Base-by-base conservation (phyloP, 2,113 vertebrate species). In the Sylvilagus bachmani region DNA sequence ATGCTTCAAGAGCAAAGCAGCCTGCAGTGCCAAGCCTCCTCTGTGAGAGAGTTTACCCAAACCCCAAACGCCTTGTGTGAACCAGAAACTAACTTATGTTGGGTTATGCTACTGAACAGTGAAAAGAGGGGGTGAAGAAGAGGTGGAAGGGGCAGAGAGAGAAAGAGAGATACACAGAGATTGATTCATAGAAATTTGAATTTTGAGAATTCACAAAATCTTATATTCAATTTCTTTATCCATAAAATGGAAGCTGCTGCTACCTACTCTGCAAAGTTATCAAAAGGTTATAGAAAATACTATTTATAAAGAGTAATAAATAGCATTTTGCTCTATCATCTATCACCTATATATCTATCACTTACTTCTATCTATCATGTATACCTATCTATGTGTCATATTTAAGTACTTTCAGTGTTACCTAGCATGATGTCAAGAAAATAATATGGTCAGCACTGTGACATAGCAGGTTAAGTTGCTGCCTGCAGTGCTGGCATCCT, bases 131-230 rank as follows among this genome's bases (percentile, higher is more conserved):
- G 7, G 55, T 44, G 38, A 44, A 44, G 38, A 44, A 44, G 38
- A 38, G 38, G 38, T 44, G 38, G 38, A 44, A 79, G 22, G 44
- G 36, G 22, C 16, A 61, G 33, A 38, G 33, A 55, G 78, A 27
- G 36, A 51, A 27, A 53, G 8, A 25, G 16, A 24, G 22, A n/a
- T 13, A n/a, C 16, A 77, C 11, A 92, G 22, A 29, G 25, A 2
- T 6, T 67, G 27, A 78, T 83, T 83, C 38, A 79, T 44, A 82
- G 5, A 3, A 94, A n/a, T n/a, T 16, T 69, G 8, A 31, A 7
- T 82, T 75, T 69, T 61, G 51, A 33, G 13, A 94, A 84, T 6
- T 77, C 67, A 36, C 73, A 94, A 93, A 67, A 13, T 69, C 24
- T 62, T 58, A 27, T 5, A 66, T 2, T 31, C 17, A n/a, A 13